A percentile compares a stretch with the other conserved stretches of the same genome.
These are phyloP conservation scores for Forbesichthys agassizii DNA, from an alignment of 2,113 vertebrate genomes.

Conservation along the genomic window DNA sequence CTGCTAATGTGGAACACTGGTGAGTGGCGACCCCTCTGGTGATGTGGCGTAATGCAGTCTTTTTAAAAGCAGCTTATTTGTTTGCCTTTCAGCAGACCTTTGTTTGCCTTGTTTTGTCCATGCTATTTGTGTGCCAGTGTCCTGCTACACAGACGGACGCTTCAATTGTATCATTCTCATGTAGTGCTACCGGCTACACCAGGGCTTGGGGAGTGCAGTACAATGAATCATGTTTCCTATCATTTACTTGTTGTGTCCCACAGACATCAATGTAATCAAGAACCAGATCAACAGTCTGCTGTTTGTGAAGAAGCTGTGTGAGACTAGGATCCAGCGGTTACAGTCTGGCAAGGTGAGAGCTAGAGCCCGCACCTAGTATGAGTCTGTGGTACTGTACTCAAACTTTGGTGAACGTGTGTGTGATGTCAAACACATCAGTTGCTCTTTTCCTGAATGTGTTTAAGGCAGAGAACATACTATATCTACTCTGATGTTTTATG, in stretches of 20 bases:
- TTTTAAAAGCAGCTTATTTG: no score
- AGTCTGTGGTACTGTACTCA: not conserved
- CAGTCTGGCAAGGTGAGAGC: constrained; percentile 94
- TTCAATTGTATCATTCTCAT: no score
- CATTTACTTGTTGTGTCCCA: constrained; percentile 49
- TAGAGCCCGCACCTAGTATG: not conserved
- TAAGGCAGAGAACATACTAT: no score
- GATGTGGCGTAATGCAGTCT: no score
- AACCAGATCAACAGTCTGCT: constrained; percentile 99
- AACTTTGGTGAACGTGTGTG: no score
- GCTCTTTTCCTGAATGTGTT: not conserved
- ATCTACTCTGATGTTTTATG: not conserved
- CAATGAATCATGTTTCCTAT: constrained; percentile 7
- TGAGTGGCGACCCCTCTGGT: no score
- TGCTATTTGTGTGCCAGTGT: no score
- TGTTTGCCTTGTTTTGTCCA: no score
- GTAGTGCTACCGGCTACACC: not conserved
- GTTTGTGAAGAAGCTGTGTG: constrained; percentile 99
- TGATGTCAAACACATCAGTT: not conserved
- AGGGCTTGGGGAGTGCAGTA: not conserved
- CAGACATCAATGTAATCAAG: constrained; percentile 98
- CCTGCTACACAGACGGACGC: no score
- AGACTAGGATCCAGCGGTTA: constrained; percentile 96
- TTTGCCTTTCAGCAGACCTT: no score
- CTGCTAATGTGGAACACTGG: no score